Conservation (phyloP, 2,888 invertebrate species). For the Ligdia adustata region DNA sequence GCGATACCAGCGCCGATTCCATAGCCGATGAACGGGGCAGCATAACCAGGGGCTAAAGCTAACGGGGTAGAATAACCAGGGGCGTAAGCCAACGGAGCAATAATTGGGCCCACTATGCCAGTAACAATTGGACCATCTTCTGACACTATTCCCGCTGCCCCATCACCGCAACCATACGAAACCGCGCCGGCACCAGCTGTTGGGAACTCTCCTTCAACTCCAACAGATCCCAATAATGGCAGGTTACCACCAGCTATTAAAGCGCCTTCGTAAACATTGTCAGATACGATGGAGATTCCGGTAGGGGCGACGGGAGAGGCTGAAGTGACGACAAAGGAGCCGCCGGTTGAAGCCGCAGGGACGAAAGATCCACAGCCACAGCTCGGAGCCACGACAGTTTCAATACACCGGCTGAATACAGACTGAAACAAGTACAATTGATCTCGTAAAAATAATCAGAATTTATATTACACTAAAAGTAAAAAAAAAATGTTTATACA, state of each 20-base stretch:
- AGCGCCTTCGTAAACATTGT: constrained; percentile 47
- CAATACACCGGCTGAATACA: constrained; percentile 7
- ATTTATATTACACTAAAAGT: no score
- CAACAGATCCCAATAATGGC: constrained; percentile 39
- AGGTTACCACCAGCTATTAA: constrained; percentile 34
- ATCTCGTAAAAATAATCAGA: neutral
- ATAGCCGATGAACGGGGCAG: no score
- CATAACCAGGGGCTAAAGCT: no score
- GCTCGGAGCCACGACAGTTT: neutral
- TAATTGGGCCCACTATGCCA: no score
- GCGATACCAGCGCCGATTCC: no score
- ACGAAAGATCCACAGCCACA: constrained; percentile 3
- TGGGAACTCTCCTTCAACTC: constrained; percentile 34
- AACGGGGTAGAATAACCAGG: no score
- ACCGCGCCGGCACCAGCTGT: constrained; percentile 39
- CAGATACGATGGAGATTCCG: constrained; percentile 38
- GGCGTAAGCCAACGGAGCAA: no score
- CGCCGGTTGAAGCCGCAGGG: constrained; percentile 31
- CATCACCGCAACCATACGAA: constrained; percentile 40
- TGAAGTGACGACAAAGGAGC: constrained; percentile 43
- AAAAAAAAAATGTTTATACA: no score
- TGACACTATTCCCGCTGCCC: constrained; percentile 33
- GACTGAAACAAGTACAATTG: constrained; percentile 11
- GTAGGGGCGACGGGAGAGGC: constrained; percentile 37
- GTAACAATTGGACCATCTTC: constrained; percentile 37